Evolutionary conservation across 2,888 invertebrate species (phyloP), one percentile per base, ranked within the genome.

Genomic region (Eledona agricola): DNA sequence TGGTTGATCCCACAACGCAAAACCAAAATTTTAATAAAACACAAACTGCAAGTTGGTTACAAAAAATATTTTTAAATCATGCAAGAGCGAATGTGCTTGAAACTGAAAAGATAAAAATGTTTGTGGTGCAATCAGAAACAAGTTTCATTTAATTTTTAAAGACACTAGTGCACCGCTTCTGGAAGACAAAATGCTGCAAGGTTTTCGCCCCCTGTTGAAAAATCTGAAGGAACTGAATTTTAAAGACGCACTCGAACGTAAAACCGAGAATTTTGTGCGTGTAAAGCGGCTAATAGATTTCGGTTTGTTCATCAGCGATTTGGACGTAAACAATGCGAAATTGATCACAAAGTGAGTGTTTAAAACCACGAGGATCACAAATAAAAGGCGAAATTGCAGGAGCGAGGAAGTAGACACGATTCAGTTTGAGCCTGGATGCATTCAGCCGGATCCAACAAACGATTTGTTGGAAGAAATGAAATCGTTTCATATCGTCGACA

Each of bases 121-220:
- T n/a, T n/a, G n/a, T n/a, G n/a, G n/a, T n/a, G n/a, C n/a, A n/a
- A n/a, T n/a, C n/a, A n/a, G n/a, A n/a, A n/a, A n/a, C n/a, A n/a
- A n/a, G 42, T 34, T 35, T 20, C 16, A 22, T 13, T 26, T 16
- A 17, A 51, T 12, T 55, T 51, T 70, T 72, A 42, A 67, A 88
- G 88, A 84, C 73, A 76, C 77, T 20, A 80, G 81, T 57, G 79
- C 83, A 28, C 89, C 91, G 2, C 77, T 93, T 40, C 86, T 87
- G 0, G 92, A 92, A 75, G 92, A 93, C 74, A 84, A 84, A 65
- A 88, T 89, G 72, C 75, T 93, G 38, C 85, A 89, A 69, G 90
- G 91, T 10, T 93, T 92, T 76, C 75, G 88, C 56, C 91, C 90
- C 0, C 77, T 92, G 23, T 83, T 83, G 63, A 79, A 78, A 32